Evolutionary conservation across 2,888 invertebrate species (phyloP), one percentile per base, ranked within the genome.

Genomic region (Clunio marinus): DNA sequence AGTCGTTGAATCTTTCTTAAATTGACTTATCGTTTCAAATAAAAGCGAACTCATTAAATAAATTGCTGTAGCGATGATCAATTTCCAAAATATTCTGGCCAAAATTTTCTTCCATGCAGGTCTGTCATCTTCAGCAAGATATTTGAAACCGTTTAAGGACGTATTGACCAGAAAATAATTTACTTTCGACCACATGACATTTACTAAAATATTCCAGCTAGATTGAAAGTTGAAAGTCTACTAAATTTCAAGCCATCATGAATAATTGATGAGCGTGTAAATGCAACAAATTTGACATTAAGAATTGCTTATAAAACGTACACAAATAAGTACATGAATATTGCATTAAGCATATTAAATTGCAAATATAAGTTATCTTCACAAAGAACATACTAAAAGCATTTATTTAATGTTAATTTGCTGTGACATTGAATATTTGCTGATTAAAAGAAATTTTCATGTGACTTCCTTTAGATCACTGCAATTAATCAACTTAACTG

Each of bases 61-160:
- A 24, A 51, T 25, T 32, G 65, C 46, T 13, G 51, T 1, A 10
- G 25, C 41, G 5, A 65, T 51, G 27, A 28, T 28, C 5, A 5
- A 20, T 2, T 5, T 32, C 65, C 65, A 65, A 32, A 51, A 65
- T n/a, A 51, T 32, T 27, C 65, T 7, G 1, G 17, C 5, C 20
- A 65, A 51, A 20, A n/a, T 3, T 15, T 51, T 46, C 25, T 46
- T 65, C 46, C 46, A 46, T 8, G 25, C 10, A 1, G 27, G 0
- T 1, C 28, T 20, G 10, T 63, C 17, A n/a, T 46, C 22, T 7
- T 22, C 20, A 1, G 41, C 45, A 7, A 65, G 27, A 32, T 51
- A 45, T 15, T 51, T 65, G 25, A 65, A 65, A n/a, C 65, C 65
- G 32, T 65, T 46, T n/a, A 65, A 20, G 1, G 65, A 51, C 2